These are phyloP conservation scores for Lasioglossum marginatum DNA, from an alignment of 2,888 invertebrate genomes.

Conservation along the genomic window DNA sequence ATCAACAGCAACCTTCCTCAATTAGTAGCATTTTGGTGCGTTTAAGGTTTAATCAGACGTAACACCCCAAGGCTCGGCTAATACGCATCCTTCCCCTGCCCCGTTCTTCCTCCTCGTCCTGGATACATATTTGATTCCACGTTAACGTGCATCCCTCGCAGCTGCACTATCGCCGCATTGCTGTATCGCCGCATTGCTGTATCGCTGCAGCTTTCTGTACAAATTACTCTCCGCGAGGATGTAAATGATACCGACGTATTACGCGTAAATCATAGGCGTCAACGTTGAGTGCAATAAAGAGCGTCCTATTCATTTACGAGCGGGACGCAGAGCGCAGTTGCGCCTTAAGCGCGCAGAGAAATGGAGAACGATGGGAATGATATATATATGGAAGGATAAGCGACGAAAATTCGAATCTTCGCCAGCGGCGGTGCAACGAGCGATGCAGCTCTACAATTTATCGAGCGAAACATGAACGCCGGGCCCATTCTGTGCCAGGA, in stretches of 20 bases:
- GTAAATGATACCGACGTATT: constrained; percentile 77
- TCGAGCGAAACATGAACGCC: neutral
- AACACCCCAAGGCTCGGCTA: constrained; percentile 20
- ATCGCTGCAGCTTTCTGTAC: constrained; percentile 53
- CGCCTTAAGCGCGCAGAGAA: neutral
- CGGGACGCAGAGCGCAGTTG: neutral
- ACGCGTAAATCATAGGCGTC: constrained; percentile 75
- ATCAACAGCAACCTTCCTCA: constrained; percentile 8
- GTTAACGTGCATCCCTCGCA: constrained; percentile 41
- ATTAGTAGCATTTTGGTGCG: constrained; percentile 38
- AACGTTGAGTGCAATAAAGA: constrained; percentile 28
- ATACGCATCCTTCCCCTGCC: constrained; percentile 3
- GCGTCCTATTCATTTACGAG: constrained; percentile 46
- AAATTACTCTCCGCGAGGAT: constrained; percentile 58
- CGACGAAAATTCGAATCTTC: constrained; percentile 17
- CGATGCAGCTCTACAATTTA: neutral
- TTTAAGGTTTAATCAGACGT: constrained; percentile 30
- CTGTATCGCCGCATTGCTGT: constrained; percentile 45
- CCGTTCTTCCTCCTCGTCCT: neutral
- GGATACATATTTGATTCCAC: constrained; percentile 53
- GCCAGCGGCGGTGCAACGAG: neutral
- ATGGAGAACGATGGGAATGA: constrained; percentile 12
- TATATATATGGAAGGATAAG: neutral
- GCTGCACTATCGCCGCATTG: constrained; percentile 43
- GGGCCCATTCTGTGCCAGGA: neutral